These are phyloP conservation scores for Notolepis coatsorum DNA, from an alignment of 2,797 vertebrate species.

Conservation along the genomic window DNA sequence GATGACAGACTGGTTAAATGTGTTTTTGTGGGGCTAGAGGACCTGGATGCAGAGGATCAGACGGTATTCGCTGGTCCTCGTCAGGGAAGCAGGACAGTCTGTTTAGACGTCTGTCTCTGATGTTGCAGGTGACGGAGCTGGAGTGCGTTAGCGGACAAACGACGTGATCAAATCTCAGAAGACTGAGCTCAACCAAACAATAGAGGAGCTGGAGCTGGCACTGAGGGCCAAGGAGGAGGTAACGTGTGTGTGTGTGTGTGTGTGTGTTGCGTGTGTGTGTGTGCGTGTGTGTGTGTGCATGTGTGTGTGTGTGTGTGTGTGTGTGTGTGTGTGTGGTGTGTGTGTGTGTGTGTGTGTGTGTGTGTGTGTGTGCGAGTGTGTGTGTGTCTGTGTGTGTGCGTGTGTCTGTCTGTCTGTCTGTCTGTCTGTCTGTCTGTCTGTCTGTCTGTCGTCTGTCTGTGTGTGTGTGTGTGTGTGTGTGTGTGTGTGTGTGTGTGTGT, in stretches of 20 bases:
- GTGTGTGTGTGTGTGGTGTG: not conserved
- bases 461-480: not conserved
- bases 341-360: not conserved
- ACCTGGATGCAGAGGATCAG: not conserved
- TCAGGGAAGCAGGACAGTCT: not conserved
- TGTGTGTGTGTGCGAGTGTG: not conserved
- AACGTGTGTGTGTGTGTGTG: conserved; percentile 26
- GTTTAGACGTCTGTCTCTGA: not conserved
- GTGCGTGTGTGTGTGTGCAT: not conserved
- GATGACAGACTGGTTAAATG: too few species aligned
- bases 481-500: not conserved
- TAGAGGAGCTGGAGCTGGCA: conserved; percentile 92
- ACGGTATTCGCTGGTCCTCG: too few species aligned
- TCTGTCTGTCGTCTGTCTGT: too few species aligned
- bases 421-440: not conserved
- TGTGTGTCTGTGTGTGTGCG: too few species aligned
- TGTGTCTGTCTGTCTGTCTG: not conserved
- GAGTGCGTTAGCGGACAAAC: conserved; percentile 97
- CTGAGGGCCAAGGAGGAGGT: conserved; percentile 96
- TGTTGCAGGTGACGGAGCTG: conserved; percentile 93
- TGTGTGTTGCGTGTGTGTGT: not conserved
- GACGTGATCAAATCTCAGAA: conserved; percentile 94
- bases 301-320: not conserved
- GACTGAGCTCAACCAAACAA: conserved; percentile 95
- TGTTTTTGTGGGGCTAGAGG: not conserved